These are phyloP conservation scores for Rhodinocichla rosea DNA, from an alignment of 2,113 vertebrate species.

Conservation along the genomic window DNA sequence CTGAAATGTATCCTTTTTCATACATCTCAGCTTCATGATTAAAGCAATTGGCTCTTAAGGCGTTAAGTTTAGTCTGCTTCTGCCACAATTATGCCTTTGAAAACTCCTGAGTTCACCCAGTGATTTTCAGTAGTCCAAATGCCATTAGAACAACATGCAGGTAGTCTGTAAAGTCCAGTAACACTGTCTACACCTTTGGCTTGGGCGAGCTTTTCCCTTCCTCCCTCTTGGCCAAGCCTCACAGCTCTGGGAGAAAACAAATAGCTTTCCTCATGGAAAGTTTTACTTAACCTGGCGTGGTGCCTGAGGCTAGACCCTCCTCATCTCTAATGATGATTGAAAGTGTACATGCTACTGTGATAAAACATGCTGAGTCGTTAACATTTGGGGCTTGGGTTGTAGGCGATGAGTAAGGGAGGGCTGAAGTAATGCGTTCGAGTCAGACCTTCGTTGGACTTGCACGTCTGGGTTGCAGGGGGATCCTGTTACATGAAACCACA, in stretches of 20 bases:
- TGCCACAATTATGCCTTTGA: conserved; percentile 65
- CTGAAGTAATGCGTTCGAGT: conserved; percentile 1
- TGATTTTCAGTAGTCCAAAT: conserved; percentile 70
- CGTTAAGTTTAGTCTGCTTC: conserved; percentile 66
- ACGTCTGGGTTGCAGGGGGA: conserved; percentile 9
- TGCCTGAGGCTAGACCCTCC: conserved; percentile 80
- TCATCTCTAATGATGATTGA: conserved; percentile 84
- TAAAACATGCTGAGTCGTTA: conserved; percentile 83
- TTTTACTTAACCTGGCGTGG: conserved; percentile 84
- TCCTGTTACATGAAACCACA: conserved; percentile 7
- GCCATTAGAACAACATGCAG: conserved; percentile 71
- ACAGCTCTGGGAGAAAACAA: conserved; percentile 71
- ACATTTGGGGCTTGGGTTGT: conserved; percentile 67
- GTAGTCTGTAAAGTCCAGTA: conserved; percentile 64
- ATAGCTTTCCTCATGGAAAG: conserved; percentile 91
- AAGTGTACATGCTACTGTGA: conserved; percentile 73
- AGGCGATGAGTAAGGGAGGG: conserved; percentile 27
- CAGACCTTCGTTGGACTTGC: background rate
- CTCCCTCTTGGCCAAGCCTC: conserved; percentile 29
- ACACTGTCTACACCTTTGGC: conserved; percentile 62
- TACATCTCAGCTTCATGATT: conserved; percentile 57
- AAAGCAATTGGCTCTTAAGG: conserved; percentile 45
- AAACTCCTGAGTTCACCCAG: conserved; percentile 26
- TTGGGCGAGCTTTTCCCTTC: background rate
- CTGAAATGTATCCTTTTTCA: conserved; percentile 68